A percentile compares a stretch with the other conserved stretches of the same genome.
phyloP scores from a whole-genome alignment of 2,888 invertebrate genomes.

The Siphlonurus alternatus region DNA sequence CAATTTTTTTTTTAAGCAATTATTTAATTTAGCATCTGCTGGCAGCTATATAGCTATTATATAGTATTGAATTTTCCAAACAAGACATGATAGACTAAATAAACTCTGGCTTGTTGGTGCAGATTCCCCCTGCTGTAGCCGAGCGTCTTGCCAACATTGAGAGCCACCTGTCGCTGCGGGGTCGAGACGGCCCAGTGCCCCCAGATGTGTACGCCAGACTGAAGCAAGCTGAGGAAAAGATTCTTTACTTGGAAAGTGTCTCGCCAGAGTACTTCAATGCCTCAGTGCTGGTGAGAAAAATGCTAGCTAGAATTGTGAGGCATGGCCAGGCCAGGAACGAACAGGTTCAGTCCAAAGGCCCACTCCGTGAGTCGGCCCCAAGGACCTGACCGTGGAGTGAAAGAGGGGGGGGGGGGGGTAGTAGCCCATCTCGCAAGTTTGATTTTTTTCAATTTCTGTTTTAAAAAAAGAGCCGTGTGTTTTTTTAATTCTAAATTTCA shows the following conservation, averaged over 20 bases:
- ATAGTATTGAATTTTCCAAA: too few species aligned
- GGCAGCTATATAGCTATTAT: too few species aligned
- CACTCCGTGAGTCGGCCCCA: not conserved
- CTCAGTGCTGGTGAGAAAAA: not conserved
- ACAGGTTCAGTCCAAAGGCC: not conserved
- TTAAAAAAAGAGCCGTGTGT: too few species aligned
- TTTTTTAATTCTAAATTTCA: too few species aligned
- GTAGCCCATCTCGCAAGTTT: too few species aligned
- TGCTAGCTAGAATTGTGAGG: not conserved
- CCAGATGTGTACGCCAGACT: constrained; percentile 48
- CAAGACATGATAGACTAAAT: too few species aligned
- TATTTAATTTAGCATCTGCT: too few species aligned
- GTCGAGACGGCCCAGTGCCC: constrained; percentile 31
- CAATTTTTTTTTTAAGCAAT: too few species aligned
- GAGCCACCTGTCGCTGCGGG: constrained; percentile 36
- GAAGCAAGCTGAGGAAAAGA: constrained; percentile 54
- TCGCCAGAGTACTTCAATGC: constrained; percentile 57
- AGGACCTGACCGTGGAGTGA: not conserved
- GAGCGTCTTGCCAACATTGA: constrained; percentile 51
- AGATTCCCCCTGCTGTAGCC: constrained; percentile 35
- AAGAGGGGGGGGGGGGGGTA: not conserved
- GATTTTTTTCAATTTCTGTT: too few species aligned
- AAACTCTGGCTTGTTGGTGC: not conserved
- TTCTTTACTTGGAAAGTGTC: constrained; percentile 51
- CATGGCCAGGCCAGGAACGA: not conserved